These are phyloP conservation scores for Apamea anceps DNA, from an alignment of 2,888 invertebrate species.

Conservation along the genomic window DNA sequence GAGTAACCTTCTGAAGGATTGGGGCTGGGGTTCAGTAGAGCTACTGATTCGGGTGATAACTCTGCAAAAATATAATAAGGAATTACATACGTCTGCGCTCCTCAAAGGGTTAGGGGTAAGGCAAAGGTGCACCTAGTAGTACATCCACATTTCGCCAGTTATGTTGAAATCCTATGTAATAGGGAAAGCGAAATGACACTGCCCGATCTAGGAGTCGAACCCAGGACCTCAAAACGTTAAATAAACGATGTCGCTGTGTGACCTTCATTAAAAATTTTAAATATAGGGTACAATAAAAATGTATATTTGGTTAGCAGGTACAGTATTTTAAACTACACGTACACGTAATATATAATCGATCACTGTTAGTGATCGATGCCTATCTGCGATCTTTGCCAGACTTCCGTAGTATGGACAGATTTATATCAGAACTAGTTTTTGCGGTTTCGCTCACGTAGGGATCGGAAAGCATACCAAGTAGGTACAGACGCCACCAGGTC, in stretches of 20 bases:
- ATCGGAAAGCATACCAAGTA: neutral
- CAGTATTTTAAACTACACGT: too few relatives aligned
- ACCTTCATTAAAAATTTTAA: neutral
- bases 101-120: neutral
- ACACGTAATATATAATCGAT: too few relatives aligned
- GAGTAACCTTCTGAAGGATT: conserved; percentile 70
- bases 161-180: neutral
- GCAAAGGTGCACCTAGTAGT: neutral
- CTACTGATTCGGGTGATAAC: conserved; percentile 79
- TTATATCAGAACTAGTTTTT: neutral
- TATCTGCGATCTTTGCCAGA: neutral
- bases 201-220: neutral
- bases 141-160: neutral
- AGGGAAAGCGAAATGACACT: neutral
- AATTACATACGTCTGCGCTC: neutral
- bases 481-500: neutral
- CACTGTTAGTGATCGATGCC: too few relatives aligned
- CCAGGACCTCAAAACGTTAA: neutral
- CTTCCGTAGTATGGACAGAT: neutral
- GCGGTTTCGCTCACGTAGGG: neutral
- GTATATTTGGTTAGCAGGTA: too few relatives aligned
- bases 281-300: neutral
- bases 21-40: conserved; percentile 75
- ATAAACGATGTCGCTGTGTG: neutral
- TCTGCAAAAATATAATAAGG: conserved; percentile 68